Percentiles rank a stretch among this genome's conserved stretches.
These are phyloP conservation scores for Grammomys dolichurus DNA, from an alignment of 2,113 vertebrate species.

Conservation along the genomic window DNA sequence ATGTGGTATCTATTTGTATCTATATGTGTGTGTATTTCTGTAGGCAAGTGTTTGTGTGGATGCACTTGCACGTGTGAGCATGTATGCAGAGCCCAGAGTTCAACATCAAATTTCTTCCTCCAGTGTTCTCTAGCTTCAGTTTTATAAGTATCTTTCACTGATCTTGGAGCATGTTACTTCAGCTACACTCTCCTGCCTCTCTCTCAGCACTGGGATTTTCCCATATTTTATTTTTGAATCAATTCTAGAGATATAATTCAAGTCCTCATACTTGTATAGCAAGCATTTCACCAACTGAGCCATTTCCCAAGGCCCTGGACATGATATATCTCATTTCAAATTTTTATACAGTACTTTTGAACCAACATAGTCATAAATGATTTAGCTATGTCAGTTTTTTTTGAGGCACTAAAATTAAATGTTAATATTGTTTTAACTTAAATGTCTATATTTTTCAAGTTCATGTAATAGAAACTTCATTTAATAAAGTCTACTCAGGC, in stretches of 20 bases:
- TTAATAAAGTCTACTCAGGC: not conserved
- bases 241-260: no score
- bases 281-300: not conserved
- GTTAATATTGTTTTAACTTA: not conserved
- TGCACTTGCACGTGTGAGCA: not conserved
- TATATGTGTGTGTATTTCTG: not conserved
- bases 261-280: not conserved
- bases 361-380: not conserved
- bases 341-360: not conserved
- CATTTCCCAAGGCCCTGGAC: not conserved
- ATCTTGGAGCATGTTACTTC: not conserved
- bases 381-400: not conserved
- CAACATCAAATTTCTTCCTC: not conserved
- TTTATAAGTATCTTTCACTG: not conserved
- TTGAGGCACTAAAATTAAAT: not conserved
- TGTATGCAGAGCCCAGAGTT: not conserved
- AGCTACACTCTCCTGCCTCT: not conserved
- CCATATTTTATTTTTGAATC: not conserved
- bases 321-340: not conserved
- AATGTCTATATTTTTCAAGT: conserved; percentile 46
- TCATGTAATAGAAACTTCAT: not conserved
- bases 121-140: not conserved
- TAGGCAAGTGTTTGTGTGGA: not conserved
- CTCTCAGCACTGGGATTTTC: not conserved
- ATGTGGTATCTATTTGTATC: not conserved